Percentiles rank a stretch among this genome's conserved stretches.
Conservation (phyloP, 2,797 vertebrate genomes). For the Acanthopagrus latus region DNA sequence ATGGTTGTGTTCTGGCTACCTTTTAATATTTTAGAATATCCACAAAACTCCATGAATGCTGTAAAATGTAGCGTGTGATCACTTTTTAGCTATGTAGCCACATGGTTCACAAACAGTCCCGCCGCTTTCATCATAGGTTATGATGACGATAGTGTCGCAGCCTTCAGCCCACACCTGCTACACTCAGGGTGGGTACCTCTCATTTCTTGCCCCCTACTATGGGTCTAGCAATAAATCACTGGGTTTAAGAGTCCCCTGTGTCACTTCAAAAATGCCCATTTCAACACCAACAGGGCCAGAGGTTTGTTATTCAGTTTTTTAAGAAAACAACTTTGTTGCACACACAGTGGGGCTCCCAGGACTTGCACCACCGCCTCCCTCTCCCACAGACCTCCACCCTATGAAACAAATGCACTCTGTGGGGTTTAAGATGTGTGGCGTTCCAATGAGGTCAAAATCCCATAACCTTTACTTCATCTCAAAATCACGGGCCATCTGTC, state of each 20-base stretch:
- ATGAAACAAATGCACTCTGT: conserved; percentile 45
- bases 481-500: conserved; percentile 36
- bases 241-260: conserved; percentile 68
- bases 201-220: conserved; percentile 21
- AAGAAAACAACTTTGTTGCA: conserved; percentile 65
- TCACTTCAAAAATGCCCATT: conserved; percentile 62
- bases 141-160: conserved; percentile 31
- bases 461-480: conserved; percentile 50
- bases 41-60: background rate
- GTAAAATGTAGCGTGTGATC: background rate
- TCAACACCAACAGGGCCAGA: conserved; percentile 60
- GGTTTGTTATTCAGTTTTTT: conserved; percentile 75
- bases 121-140: conserved; percentile 19
- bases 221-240: conserved; percentile 61
- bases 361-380: conserved; percentile 38
- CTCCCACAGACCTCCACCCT: conserved; percentile 43
- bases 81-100: background rate
- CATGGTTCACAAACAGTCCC: background rate
- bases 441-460: conserved; percentile 57
- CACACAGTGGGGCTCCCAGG: conserved; percentile 44
- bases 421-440: conserved; percentile 29
- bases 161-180: conserved; percentile 70
- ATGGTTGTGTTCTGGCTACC: background rate
- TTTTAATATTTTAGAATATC: background rate
- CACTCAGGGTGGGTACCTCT: conserved; percentile 47